Evolutionary conservation across 2,113 vertebrate genomes (phyloP).

Genomic region (Tinamus guttatus): DNA sequence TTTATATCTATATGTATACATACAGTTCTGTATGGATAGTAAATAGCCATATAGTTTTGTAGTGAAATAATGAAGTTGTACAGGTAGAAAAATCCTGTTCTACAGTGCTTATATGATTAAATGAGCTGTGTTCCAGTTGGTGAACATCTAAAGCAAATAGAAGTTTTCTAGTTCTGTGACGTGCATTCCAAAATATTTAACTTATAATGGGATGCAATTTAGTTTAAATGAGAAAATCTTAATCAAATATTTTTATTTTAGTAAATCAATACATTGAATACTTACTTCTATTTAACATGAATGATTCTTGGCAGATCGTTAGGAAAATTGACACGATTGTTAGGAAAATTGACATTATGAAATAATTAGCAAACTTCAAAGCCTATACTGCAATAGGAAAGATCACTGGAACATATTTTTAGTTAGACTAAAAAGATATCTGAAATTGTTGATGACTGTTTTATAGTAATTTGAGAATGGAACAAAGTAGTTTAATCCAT

Average conservation of each 20-base stretch:
- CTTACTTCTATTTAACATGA: not conserved
- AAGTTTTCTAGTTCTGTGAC: not conserved
- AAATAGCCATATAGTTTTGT: not conserved
- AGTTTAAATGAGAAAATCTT: not conserved
- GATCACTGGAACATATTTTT: not conserved
- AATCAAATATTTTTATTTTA: not conserved
- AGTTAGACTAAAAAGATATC: not conserved
- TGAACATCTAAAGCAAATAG: not conserved
- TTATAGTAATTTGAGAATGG: not conserved
- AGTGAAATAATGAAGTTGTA: not conserved
- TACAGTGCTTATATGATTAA: not conserved
- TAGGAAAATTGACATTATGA: not conserved
- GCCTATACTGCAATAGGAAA: not conserved
- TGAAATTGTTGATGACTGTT: not conserved
- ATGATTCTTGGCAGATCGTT: not conserved
- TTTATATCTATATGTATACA: not conserved
- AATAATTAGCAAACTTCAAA: not conserved
- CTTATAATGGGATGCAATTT: not conserved
- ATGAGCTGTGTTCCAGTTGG: not conserved
- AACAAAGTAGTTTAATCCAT: not conserved
- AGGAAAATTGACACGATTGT: not conserved
- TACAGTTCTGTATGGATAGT: not conserved
- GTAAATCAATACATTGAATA: slow-evolving; percentile 6
- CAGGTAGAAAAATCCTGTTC: not conserved
- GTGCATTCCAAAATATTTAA: not conserved